phyloP scores from a whole-genome alignment of 2,797 vertebrate genomes.

The Petrocephalus schoutedeni region DNA sequence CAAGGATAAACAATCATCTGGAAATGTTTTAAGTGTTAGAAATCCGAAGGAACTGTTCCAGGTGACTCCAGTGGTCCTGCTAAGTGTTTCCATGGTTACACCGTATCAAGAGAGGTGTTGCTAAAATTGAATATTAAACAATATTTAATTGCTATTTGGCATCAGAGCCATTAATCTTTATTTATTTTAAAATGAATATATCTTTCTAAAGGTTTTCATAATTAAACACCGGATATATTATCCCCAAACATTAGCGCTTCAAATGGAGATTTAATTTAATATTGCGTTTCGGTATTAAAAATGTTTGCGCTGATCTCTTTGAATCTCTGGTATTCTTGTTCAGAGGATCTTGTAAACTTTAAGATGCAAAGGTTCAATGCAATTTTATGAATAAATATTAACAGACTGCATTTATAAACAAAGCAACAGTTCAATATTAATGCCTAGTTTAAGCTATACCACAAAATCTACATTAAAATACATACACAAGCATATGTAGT shows the following conservation, averaged over 20 bases:
- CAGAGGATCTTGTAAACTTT: not conserved
- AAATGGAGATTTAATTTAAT: not conserved
- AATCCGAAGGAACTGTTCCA: conserved; percentile 3
- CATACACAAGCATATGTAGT: not conserved
- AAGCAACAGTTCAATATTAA: not conserved
- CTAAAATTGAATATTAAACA: conserved; percentile 24
- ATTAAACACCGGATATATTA: not conserved
- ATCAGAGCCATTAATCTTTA: not conserved
- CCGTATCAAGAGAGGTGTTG: conserved; percentile 16
- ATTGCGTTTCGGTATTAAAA: not conserved
- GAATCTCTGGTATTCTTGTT: not conserved
- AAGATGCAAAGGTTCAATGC: not conserved
- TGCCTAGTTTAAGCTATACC: not conserved
- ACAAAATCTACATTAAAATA: not conserved
- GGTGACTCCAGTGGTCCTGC: conserved; percentile 9
- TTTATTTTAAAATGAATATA: not conserved
- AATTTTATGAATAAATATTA: not conserved
- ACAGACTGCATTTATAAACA: not conserved
- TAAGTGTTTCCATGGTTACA: conserved; percentile 24
- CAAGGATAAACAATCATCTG: not conserved
- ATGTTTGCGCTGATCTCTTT: not conserved
- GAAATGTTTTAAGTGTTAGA: conserved; percentile 11
- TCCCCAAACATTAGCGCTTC: not conserved
- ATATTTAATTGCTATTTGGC: conserved; percentile 12
- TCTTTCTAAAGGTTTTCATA: not conserved